A percentile compares a stretch with the other conserved stretches of the same genome.
Evolutionary conservation across 1,140 invertebrate species (phyloP).

Genomic region (Trichomalopsis sarcophagae): DNA sequence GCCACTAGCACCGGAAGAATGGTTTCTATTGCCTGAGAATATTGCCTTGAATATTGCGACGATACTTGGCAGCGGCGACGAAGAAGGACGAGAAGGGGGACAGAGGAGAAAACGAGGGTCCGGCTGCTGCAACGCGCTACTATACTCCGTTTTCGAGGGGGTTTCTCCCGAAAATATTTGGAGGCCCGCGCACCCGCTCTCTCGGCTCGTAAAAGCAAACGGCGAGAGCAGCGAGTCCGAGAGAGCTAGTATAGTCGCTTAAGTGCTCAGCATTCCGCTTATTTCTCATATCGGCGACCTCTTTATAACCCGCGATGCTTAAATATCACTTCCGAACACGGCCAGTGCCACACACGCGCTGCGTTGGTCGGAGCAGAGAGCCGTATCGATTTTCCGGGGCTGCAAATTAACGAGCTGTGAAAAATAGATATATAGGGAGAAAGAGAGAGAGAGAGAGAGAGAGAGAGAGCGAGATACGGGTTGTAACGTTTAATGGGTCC

Average conservation of each 20-base stretch:
- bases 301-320: slow-evolving; percentile 10
- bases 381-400: slow-evolving; percentile 36
- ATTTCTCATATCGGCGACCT: slow-evolving; percentile 51
- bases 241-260: slow-evolving; percentile 52
- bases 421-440: slow-evolving; percentile 17
- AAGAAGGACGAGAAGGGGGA: slow-evolving; percentile 37
- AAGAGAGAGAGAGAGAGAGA: too few species aligned
- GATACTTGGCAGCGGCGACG: slow-evolving; percentile 44
- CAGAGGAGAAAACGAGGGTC: slow-evolving; percentile 33
- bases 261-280: slow-evolving; percentile 57
- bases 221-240: slow-evolving; percentile 55
- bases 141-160: slow-evolving; percentile 12
- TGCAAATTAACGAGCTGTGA: slow-evolving; percentile 42
- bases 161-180: slow-evolving; percentile 64
- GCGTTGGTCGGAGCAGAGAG: too few species aligned
- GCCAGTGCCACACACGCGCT: too few species aligned
- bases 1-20: slow-evolving; percentile 57
- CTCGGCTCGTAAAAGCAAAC: slow-evolving; percentile 66
- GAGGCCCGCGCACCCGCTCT: slow-evolving; percentile 30
- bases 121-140: not conserved
- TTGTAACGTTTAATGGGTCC: slow-evolving; percentile 8
- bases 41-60: slow-evolving; percentile 65
- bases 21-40: slow-evolving; percentile 65
- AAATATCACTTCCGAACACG: slow-evolving; percentile 19
- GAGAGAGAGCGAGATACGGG: not conserved